Evolutionary conservation across 2,797 vertebrate genomes (phyloP), one percentile per base, ranked within the genome.

Genomic region (Diplodus sargus): DNA sequence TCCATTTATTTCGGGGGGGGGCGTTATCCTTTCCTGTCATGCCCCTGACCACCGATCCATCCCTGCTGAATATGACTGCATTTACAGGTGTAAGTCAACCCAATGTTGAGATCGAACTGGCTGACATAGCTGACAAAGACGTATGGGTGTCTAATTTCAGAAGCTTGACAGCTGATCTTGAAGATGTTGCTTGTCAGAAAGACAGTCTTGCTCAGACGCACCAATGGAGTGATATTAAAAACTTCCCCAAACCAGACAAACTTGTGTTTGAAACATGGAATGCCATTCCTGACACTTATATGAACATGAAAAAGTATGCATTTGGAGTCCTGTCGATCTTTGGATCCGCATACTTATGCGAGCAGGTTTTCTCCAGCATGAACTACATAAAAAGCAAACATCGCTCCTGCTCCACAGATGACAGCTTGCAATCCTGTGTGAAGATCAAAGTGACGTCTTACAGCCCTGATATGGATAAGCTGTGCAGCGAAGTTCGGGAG

Each of bases 11-110:
- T n/a, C n/a, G n/a, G n/a, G n/a, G n/a, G n/a, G n/a, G n/a, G n/a
- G n/a, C n/a, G 54, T 54, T 75, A 2, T 75, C 70, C 49, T 83
- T 80, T 70, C 60, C 78, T 23, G 63, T 83, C 83, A 79, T 80
- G 28, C 70, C 74, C 18, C 74, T 78, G 30, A 47, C 0, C 75
- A 54, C 68, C 22, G 47, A 76, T 8, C 81, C 30, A 34, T 34
- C 30, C 30, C 30, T 34, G 30, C 4, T 34, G 30, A 34, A 7
- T 34, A 34, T 34, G 48, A 28, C 43, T 60, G 48, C 68, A 67
- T 77, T 60, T 3, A 3, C 67, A 76, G 28, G 28, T 28, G 28
- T 28, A 20, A 72, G 57, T 79, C 61, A 68, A 59, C 43, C 51
- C 9, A 45, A 79, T 76, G 72, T 76, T 2, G 58, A 76, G 4